Conservation (phyloP, 2,113 vertebrate genomes). For the Caretta caretta region DNA sequence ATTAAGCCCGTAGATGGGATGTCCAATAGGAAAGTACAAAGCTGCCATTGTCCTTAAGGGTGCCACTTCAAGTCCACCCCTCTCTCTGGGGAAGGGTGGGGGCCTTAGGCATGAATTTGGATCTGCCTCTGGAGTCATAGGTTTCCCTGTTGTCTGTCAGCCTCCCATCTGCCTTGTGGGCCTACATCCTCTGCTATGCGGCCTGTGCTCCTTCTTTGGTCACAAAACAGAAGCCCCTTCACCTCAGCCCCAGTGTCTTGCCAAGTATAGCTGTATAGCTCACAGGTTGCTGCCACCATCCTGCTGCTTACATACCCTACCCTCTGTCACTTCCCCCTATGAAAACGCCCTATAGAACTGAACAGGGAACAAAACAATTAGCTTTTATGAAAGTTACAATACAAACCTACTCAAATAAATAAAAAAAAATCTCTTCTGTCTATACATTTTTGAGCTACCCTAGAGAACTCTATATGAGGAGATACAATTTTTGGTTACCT, state of each 20-base stretch:
- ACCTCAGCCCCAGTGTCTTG: not conserved
- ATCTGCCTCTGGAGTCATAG: not conserved
- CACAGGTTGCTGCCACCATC: not conserved
- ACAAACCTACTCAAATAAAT: not conserved
- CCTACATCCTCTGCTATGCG: not conserved
- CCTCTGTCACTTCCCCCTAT: fast-evolving
- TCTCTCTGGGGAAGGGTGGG: no score
- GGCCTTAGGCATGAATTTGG: no score
- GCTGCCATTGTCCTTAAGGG: not conserved
- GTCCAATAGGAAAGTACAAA: no score
- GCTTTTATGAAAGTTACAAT: not conserved
- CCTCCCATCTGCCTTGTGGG: not conserved
- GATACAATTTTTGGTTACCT: not conserved
- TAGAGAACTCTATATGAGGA: not conserved
- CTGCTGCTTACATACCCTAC: not conserved
- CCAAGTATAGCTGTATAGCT: not conserved
- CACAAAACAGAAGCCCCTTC: not conserved
- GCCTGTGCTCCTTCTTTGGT: not conserved
- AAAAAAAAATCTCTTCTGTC: not conserved
- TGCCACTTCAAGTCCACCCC: not conserved
- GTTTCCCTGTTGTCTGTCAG: not conserved
- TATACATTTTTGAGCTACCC: not conserved
- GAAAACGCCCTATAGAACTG: not conserved
- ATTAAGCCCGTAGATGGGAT: no score
- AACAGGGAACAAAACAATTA: not conserved